These are phyloP conservation scores for Apostichopus californicus DNA, from an alignment of 35 echinoderm and acorn worm genomes.

Conservation along the genomic window DNA sequence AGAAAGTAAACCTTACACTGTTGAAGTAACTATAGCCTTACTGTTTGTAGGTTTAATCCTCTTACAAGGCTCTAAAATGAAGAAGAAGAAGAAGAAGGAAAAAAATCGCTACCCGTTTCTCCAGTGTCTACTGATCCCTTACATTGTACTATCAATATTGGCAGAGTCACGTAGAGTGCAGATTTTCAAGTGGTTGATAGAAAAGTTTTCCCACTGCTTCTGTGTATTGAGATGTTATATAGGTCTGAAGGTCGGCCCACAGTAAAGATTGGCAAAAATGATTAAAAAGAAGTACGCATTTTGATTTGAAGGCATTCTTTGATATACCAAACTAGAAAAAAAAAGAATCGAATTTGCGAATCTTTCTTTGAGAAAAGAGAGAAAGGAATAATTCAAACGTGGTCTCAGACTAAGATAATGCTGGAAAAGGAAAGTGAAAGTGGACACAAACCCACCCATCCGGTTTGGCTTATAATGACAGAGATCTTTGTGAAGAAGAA, in stretches of 20 bases:
- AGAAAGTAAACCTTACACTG: conserved; percentile 16
- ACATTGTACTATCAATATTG: conserved; percentile 40
- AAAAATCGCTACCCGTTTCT: conserved; percentile 1
- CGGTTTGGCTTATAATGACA: too few relatives aligned
- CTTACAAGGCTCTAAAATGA: conserved; percentile 10
- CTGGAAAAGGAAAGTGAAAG: too few relatives aligned
- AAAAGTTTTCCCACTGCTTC: not conserved
- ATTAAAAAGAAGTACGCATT: not conserved
- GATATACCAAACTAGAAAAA: too few relatives aligned
- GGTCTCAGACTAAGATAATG: too few relatives aligned
- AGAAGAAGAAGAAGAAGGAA: not conserved
- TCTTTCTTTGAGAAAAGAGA: not conserved
- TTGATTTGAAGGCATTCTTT: not conserved
- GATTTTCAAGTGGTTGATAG: conserved; percentile 42
- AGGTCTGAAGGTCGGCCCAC: not conserved
- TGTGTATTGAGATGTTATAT: not conserved
- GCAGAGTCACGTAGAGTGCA: conserved; percentile 1
- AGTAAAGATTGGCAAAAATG: not conserved
- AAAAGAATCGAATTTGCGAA: not conserved
- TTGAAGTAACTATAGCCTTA: not conserved
- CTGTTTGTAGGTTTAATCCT: conserved; percentile 42
- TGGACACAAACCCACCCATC: too few relatives aligned
- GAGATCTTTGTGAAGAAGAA: too few relatives aligned
- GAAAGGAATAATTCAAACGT: not conserved
- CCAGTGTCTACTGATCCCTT: not conserved